Base-by-base conservation (phyloP, 2,888 invertebrate genomes). In the Periphyllus acericola region DNA sequence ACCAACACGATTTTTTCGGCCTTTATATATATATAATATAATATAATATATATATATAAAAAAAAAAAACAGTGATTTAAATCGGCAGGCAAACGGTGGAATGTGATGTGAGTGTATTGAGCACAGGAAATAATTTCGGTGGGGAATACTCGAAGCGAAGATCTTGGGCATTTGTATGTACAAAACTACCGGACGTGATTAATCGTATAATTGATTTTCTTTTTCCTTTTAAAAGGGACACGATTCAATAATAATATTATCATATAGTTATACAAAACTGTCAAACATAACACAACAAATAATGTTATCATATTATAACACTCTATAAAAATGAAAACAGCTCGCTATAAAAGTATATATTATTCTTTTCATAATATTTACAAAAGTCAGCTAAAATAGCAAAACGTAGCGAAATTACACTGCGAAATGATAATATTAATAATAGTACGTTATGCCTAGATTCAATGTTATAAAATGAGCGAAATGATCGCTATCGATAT, bases 321-420 rank as follows among this genome's bases (percentile, higher is more conserved):
- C 74, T 86, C 71, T 86, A 80, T 86, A 89, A 83, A 88, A 89
- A 89, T 84, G 72, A 89, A 88, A 83, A 84, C 84, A 55, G 78
- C 72, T 85, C 75, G 80, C 75, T 89, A 79, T 87, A 85, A 32
- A 85, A 89, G 52, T 78, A 55, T 79, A 52, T 86, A 60, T 68
- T 46, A 68, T 84, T 46, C 25, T 60, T 85, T 66, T 52, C 17
- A 9, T n/a, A 40, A 55, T 89, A 89, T 89, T 71, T 86, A 89
- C 89, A 86, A 79, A 86, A 86, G 52, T 79, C 36, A 17, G 71
- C 55, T 79, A 86, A 71, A 78, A 79, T 34, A 79, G 85, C 79
- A 36, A 36, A 86, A 71, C 21, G 14, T 55, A 72, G 79, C 85
- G 34, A 36, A 79, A 68, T 55, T 71, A 76, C 52, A 72, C 52